Base-by-base conservation (phyloP, 2,113 vertebrate genomes). In the Heterotilapia buettikoferi region DNA sequence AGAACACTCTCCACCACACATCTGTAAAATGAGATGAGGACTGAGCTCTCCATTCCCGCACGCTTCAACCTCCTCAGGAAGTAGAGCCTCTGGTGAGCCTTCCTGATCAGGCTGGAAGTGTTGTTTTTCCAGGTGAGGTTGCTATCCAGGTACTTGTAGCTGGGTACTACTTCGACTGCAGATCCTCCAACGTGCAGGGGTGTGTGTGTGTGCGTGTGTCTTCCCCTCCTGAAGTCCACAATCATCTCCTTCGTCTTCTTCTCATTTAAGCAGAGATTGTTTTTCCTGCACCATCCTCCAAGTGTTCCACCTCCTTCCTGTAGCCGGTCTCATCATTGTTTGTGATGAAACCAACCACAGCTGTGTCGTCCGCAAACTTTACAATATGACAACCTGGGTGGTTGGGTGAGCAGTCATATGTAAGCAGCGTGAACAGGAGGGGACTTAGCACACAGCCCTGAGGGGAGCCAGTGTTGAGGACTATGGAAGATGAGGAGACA, bases 341-440 rank as follows among this genome's bases (percentile, higher is more conserved):
- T n/a, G n/a, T n/a, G n/a, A n/a, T n/a, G n/a, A n/a, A n/a, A n/a
- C n/a, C n/a, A n/a, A n/a, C n/a, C n/a, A n/a, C n/a, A n/a, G n/a
- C n/a, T n/a, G n/a, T n/a, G n/a, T n/a, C n/a, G n/a, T n/a, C 52
- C 0, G 9, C 19, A 53, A 1, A 0, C 52, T 53, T 53, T 21
- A 53, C 9, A 6, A 21, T 53, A 53, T 53, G 52, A 53, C 52
- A 21, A 19, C 19, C 52, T 53, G 52, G 52, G 19, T 21, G 52
- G 19, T 53, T 53, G 5, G 19, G 19, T 53, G 19, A 53, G 52
- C 52, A 53, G 50, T 53, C 50, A n/a, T n/a, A 53, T 53, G 50
- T 53, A 53, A n/a, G 5, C 50, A 53, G 50, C 50, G 0, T 53
- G 0, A 10, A 53, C 50, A 52, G 5, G 19, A 0, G 52, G 19